A percentile compares a stretch with the other conserved stretches of the same genome.
phyloP scores from a whole-genome alignment of 2,888 invertebrate species.

The Polydrusus tereticollis region DNA sequence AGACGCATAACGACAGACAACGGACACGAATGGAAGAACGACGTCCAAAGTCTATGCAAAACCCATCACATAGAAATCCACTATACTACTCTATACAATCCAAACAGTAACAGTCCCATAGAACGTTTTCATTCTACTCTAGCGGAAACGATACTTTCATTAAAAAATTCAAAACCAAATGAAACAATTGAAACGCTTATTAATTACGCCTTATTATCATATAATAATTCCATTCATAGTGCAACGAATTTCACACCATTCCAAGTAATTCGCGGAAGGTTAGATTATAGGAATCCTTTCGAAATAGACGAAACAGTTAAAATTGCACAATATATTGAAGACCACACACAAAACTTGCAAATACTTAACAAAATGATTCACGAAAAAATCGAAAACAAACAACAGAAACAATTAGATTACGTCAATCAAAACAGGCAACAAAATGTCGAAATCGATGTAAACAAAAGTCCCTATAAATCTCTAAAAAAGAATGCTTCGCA shows the following conservation, averaged over 20 bases:
- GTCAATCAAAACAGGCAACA: neutral
- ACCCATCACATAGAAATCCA: slow-evolving; percentile 48
- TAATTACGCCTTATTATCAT: slow-evolving; percentile 18
- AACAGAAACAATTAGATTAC: neutral
- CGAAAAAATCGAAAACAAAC: neutral
- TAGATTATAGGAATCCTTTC: neutral
- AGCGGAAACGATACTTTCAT: slow-evolving; percentile 40
- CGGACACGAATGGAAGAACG: slow-evolving; percentile 48
- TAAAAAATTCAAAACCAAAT: slow-evolving; percentile 14
- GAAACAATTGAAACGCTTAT: slow-evolving; percentile 10
- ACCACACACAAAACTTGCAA: neutral
- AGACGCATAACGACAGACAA: slow-evolving; percentile 43
- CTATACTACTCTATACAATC: slow-evolving; percentile 47
- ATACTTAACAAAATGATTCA: neutral
- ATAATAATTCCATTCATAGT: slow-evolving; percentile 32
- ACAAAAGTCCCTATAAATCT: neutral
- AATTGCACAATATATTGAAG: neutral
- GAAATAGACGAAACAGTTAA: neutral
- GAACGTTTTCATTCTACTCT: slow-evolving; percentile 51
- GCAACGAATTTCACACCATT: neutral
- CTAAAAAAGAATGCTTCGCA: neutral
- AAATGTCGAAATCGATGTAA: neutral
- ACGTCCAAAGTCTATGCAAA: slow-evolving; percentile 39
- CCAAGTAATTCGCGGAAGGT: neutral
- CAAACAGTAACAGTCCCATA: slow-evolving; percentile 47